Evolutionary conservation across 2,888 invertebrate species (phyloP), one percentile per base, ranked within the genome.

Genomic region (Alloscopus bannaensis): DNA sequence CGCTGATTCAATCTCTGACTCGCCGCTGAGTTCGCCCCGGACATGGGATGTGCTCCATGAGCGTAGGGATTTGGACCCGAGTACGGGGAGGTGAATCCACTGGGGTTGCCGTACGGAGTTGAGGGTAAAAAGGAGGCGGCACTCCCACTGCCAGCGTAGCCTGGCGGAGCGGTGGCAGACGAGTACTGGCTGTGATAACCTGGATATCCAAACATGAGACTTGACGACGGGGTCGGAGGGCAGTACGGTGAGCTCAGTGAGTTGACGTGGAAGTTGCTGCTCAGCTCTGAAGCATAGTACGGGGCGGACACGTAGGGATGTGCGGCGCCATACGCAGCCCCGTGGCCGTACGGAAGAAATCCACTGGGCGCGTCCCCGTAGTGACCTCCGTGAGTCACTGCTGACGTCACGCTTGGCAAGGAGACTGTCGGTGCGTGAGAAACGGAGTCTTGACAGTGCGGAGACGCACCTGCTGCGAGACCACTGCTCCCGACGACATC

Each of bases 401-500:
- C 57, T 45, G 78, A 68, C 3, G 81, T 69, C n/a, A 73, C 80
- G 45, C 80, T 80, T 24, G 78, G 76, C 11, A 81, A 64, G 29
- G 81, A 71, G 18, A 81, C 78, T 36, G 64, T 69, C 16, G 79
- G 80, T n/a, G 84, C 60, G 40, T 81, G 82, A 31, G 78, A n/a
- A 26, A 80, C 77, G 26, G 82, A 75, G 29, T 83, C 84, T 40
- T 82, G 80, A 64, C 81, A 69, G 29, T 66, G 71, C 1, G 83
- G 40, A n/a, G 81, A 45, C 52, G 81, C 65, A 20, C 77, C 80
- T 11, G 76, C 70, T 47, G 76, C 64, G 45, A 82, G 36, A 1
- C 75, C 79, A 26, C 69, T 66, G 26, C 79, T 73, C 11, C 78
- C 76, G 22, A 73, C 85, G 26, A 82, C 82, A 6, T 91, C 92